Conservation (phyloP, 2,113 vertebrate species). For the Ovibos moschatus region DNA sequence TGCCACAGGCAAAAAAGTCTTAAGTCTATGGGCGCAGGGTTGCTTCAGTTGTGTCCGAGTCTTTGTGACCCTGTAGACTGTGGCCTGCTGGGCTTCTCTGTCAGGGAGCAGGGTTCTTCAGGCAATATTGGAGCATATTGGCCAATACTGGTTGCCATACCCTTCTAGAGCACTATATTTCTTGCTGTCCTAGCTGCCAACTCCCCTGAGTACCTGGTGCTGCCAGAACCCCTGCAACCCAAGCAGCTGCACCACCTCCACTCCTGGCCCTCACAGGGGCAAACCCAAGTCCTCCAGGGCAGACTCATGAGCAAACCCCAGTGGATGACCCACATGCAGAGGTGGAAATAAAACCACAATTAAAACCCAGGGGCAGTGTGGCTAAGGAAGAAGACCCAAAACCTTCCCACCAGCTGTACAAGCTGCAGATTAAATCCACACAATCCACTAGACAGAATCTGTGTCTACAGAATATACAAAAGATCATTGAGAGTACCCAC, state of each 20-base stretch:
- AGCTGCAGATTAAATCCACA: neutral
- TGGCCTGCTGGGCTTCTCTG: neutral
- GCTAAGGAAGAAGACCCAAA: neutral
- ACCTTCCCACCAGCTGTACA: neutral
- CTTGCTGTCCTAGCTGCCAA: fast-evolving
- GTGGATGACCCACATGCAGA: neutral
- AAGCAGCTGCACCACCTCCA: neutral
- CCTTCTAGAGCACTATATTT: neutral
- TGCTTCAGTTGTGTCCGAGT: fast-evolving
- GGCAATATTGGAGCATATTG: neutral
- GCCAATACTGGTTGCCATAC: neutral
- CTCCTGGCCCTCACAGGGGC: neutral
- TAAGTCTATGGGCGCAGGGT: fast-evolving
- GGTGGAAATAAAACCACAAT: neutral
- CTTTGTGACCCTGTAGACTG: neutral
- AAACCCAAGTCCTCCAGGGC: neutral
- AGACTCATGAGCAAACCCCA: neutral
- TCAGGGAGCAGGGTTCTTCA: neutral
- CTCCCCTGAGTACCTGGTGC: neutral
- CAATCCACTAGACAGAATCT: neutral
- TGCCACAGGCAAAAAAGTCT: neutral
- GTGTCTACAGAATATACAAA: neutral
- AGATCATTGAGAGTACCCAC: neutral
- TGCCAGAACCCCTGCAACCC: neutral
- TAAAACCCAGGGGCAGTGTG: neutral